A percentile compares a stretch with the other conserved stretches of the same genome.
These are phyloP conservation scores for human (Homo sapiens) DNA, from an alignment of 2,113 vertebrate species.

Conservation along the genomic window DNA sequence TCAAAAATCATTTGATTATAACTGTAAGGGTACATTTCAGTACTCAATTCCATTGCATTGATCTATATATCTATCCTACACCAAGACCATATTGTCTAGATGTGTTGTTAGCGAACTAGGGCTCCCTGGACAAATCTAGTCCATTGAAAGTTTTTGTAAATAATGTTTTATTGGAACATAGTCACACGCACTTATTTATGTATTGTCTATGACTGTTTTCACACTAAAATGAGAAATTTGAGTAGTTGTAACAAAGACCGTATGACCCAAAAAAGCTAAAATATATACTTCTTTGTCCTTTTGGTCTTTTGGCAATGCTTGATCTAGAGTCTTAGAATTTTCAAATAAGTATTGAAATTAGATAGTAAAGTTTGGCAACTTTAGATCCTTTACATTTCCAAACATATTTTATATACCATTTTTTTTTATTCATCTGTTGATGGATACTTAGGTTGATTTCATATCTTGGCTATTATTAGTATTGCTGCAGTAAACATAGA, in stretches of 20 bases:
- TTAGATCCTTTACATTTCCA: neutral
- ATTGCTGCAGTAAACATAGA: neutral
- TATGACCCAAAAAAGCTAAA: neutral
- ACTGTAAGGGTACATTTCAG: neutral
- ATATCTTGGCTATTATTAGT: neutral
- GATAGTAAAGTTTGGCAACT: too few species aligned
- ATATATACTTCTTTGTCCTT: neutral
- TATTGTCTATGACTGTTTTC: neutral
- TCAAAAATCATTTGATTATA: neutral
- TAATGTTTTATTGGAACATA: neutral
- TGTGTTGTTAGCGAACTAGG: neutral
- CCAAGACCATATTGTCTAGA: neutral
- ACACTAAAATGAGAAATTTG: neutral
- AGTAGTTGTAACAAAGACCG: neutral
- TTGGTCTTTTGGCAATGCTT: neutral
- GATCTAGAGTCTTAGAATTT: neutral
- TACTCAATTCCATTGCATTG: neutral
- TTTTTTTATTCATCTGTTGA: neutral
- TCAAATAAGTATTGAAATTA: neutral
- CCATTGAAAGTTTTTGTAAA: neutral
- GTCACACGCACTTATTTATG: neutral
- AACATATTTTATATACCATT: neutral
- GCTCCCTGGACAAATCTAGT: neutral
- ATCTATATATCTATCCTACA: neutral
- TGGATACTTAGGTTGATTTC: neutral